Conservation (phyloP, 2,888 invertebrate genomes). For the Drosophila buzzatii region DNA sequence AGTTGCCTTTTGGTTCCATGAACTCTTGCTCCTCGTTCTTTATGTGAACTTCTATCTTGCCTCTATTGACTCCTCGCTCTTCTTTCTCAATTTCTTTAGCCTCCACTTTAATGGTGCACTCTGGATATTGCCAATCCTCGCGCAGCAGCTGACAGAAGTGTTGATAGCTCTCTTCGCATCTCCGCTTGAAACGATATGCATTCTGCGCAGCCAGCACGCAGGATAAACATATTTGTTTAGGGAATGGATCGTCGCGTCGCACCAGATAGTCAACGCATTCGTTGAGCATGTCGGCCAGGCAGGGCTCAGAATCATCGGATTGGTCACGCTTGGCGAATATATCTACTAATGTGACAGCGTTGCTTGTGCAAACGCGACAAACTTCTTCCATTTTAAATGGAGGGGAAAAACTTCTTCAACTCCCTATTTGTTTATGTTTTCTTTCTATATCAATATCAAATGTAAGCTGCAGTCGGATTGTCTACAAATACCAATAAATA, state of each 20-base stretch:
- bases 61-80: not conserved
- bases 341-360: slow-evolving; percentile 40
- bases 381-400: slow-evolving; percentile 42
- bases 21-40: slow-evolving; percentile 1
- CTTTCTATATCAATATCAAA: not conserved
- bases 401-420: not conserved
- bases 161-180: slow-evolving; percentile 72
- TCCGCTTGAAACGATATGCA: slow-evolving; percentile 74
- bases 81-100: not conserved
- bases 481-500: slow-evolving; percentile 17
- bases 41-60: not conserved
- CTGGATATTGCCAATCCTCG: slow-evolving; percentile 57
- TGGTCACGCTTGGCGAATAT: slow-evolving; percentile 45
- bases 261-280: slow-evolving; percentile 59
- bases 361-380: slow-evolving; percentile 66
- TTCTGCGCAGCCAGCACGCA: slow-evolving; percentile 66
- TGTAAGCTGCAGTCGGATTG: not conserved
- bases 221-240: slow-evolving; percentile 74
- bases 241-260: slow-evolving; percentile 51
- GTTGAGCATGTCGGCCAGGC: slow-evolving; percentile 64
- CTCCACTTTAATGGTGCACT: slow-evolving; percentile 10
- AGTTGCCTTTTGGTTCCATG: not conserved
- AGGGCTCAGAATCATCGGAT: slow-evolving; percentile 20
- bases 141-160: slow-evolving; percentile 46
- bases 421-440: slow-evolving; percentile 33